Base-by-base conservation (phyloP, 53 echinoderm and acorn worm species). In the Hippasteria phrygiana region DNA sequence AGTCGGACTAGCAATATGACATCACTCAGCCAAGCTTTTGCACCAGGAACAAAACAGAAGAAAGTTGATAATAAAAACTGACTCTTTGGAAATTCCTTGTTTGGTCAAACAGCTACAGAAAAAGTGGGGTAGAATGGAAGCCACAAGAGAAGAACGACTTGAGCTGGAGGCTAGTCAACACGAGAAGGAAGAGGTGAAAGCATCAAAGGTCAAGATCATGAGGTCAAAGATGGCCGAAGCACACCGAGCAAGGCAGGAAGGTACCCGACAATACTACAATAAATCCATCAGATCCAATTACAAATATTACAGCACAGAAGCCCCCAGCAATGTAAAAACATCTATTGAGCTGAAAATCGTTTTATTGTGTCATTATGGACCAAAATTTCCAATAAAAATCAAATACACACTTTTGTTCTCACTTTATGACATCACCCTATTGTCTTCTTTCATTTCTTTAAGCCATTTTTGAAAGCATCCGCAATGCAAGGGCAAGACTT, bases 401-500 rank as follows among this genome's bases (percentile, higher is more conserved):
- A 2, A 63, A 63, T 24, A 63, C 26, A 63, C 27, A 63, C 24
- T 9, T 18, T n/a, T 63, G 3, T 27, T 14, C 51, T 8, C 16
- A 2, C 51, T 51, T 17, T 45, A 45, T 59, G 59, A 59, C 2
- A 18, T 18, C 40, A 13, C 59, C 78, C 38, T 16, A 36, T 35
- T 35, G 67, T 66, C 22, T 55, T 78, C 41, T 78, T 72, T 12
- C 16, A 0, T 56, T 56, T 39, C 36, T 37, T 26, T 35, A 55
- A 78, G 78, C 13, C n/a, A 41, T 81, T 39, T 81, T 81, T 81
- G 81, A 81, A 56, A 65, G 65, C 43, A 81, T 81, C 81, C 63
- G 81, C 11, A 65, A 65, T 43, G 66, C 81, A 41, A 81, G 81
- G 64, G 42, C 64, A 39, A 63, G 35, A 65, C 65, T 81, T 37